A percentile compares a stretch with the other conserved stretches of the same genome.
Conservation (phyloP, 2,797 vertebrate genomes). For the Chelidonichthys spinosus region DNA sequence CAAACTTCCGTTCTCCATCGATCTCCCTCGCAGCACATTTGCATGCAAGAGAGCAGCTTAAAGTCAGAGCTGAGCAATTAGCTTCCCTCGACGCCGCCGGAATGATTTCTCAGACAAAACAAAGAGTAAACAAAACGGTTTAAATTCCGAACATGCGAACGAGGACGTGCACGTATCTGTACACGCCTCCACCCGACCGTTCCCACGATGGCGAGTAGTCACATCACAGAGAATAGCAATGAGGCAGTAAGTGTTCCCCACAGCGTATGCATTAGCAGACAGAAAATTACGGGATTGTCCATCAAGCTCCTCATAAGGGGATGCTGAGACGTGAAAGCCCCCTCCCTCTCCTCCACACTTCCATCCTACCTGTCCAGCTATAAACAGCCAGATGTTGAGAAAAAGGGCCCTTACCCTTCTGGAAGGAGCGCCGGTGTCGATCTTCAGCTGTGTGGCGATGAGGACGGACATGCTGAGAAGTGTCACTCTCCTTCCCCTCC, state of each 20-base stretch:
- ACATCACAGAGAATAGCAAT: slow-evolving; percentile 60
- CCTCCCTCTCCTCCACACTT: neutral
- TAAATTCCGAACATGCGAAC: slow-evolving; percentile 14
- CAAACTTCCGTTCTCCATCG: slow-evolving; percentile 36
- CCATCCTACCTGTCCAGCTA: slow-evolving; percentile 52
- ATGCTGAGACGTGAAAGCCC: slow-evolving; percentile 22
- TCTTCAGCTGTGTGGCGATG: slow-evolving; percentile 84
- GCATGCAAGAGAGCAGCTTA: slow-evolving; percentile 25
- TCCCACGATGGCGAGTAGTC: slow-evolving; percentile 29
- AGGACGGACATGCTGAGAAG: slow-evolving; percentile 80
- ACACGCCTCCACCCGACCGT: slow-evolving; percentile 51
- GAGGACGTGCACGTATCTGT: neutral
- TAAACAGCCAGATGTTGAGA: slow-evolving; percentile 53
- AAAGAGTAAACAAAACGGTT: slow-evolving; percentile 23
- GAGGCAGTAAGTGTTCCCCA: slow-evolving; percentile 39
- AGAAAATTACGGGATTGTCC: slow-evolving; percentile 43
- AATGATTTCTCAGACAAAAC: slow-evolving; percentile 19
- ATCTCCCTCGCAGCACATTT: slow-evolving; percentile 31
- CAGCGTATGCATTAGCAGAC: slow-evolving; percentile 42
- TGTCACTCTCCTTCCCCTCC: slow-evolving; percentile 52
- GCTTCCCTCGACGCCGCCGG: slow-evolving; percentile 27
- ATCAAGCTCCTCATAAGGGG: slow-evolving; percentile 42
- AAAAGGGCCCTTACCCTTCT: slow-evolving; percentile 79
- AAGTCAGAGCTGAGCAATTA: slow-evolving; percentile 32
- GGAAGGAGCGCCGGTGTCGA: slow-evolving; percentile 75